A percentile compares a stretch with the other conserved stretches of the same genome.
phyloP scores from a whole-genome alignment of 37 sponge, comb jelly and placozoan species.

The Oscarella lobularis region DNA sequence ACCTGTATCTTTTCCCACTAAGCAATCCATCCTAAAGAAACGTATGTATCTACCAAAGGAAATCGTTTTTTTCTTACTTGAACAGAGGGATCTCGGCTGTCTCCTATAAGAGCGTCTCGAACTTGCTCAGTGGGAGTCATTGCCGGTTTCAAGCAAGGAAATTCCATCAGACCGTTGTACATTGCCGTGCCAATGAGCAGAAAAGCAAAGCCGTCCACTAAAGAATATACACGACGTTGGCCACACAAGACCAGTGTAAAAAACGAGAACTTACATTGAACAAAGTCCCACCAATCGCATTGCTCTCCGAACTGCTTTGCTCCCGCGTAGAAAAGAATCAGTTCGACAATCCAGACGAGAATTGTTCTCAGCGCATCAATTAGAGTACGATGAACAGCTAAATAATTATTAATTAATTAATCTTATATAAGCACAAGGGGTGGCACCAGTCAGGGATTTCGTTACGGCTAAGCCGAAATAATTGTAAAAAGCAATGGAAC shows the following conservation, averaged over 20 bases:
- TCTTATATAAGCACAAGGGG: no score
- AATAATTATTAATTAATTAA: no score
- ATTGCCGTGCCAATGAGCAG: slow-evolving; percentile 17
- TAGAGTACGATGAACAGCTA: slow-evolving; percentile 3
- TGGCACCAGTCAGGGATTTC: slow-evolving; percentile 8
- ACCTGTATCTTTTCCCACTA: no score
- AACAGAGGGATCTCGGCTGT: no score
- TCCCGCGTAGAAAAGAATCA: neutral
- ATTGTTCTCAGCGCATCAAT: slow-evolving; percentile 1
- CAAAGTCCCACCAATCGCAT: neutral
- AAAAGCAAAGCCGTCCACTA: slow-evolving; percentile 15
- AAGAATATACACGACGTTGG: neutral
- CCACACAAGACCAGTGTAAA: neutral
- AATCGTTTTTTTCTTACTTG: no score
- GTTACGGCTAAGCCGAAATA: slow-evolving; percentile 23
- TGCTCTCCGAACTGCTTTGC: neutral
- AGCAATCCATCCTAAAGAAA: no score
- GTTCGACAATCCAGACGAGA: neutral
- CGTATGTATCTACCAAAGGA: no score
- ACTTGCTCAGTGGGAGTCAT: slow-evolving; percentile 9
- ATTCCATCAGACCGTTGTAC: slow-evolving; percentile 19
- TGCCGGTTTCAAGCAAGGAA: slow-evolving; percentile 12
- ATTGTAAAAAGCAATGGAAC: slow-evolving; percentile 22
- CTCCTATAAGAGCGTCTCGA: no score
- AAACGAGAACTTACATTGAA: neutral